A percentile compares a stretch with the other conserved stretches of the same genome.
Conservation (phyloP, 2,113 vertebrate genomes). For the Hippocampus zosterae region DNA sequence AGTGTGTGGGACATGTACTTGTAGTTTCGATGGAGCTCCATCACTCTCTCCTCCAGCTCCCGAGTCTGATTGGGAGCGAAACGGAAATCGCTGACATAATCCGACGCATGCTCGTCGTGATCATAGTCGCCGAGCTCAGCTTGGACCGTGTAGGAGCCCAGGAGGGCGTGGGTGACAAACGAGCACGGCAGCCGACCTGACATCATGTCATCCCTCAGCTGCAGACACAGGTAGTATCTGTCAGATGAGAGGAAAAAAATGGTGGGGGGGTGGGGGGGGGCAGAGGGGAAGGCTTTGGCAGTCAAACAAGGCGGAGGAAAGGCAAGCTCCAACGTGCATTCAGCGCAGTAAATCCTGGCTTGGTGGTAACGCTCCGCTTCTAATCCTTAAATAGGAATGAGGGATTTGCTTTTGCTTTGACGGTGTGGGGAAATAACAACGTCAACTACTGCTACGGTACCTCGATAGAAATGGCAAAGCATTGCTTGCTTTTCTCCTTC, state of each 20-base stretch:
- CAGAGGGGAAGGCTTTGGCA: slow-evolving; percentile 32
- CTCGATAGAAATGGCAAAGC: background rate
- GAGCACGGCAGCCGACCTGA: slow-evolving; percentile 95
- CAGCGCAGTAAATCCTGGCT: slow-evolving; percentile 43
- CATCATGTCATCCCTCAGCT: slow-evolving; percentile 96
- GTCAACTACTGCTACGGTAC: no score
- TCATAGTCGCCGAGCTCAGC: slow-evolving; percentile 94
- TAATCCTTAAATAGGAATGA: slow-evolving; percentile 44
- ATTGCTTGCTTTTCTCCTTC: slow-evolving; percentile 17
- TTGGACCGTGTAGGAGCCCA: slow-evolving; percentile 93
- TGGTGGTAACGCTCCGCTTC: slow-evolving; percentile 45
- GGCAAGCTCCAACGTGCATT: slow-evolving; percentile 46
- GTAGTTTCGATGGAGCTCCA: slow-evolving; percentile 96
- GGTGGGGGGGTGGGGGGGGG: background rate
- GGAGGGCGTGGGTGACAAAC: slow-evolving; percentile 92
- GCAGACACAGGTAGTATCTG: slow-evolving; percentile 98
- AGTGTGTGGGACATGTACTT: slow-evolving; percentile 67
- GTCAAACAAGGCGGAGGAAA: slow-evolving; percentile 39
- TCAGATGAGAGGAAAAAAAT: slow-evolving; percentile 31
- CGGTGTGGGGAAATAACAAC: slow-evolving; percentile 12
- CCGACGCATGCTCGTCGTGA: slow-evolving; percentile 83
- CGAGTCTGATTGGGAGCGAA: slow-evolving; percentile 95
- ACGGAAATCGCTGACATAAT: slow-evolving; percentile 89
- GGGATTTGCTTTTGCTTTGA: slow-evolving; percentile 44
- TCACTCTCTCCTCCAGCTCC: slow-evolving; percentile 94